Evolutionary conservation across 2,888 invertebrate genomes (phyloP), one percentile per base, ranked within the genome.

Genomic region (Brassicogethes aeneus): DNA sequence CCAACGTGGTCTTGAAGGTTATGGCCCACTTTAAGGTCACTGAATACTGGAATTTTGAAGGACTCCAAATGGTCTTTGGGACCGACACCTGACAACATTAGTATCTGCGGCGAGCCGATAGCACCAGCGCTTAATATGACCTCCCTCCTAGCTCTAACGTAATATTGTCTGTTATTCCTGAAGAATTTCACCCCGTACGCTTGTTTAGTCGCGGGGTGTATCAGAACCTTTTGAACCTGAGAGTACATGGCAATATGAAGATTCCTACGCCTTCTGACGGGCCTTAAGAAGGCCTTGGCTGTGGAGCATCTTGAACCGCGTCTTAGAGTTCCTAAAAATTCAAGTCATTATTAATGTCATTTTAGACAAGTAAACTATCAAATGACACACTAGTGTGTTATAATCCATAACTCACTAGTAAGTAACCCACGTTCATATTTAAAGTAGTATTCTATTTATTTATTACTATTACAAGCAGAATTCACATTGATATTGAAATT

Each of bases 1-100:
- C 89, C 90, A 0, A 91, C 85, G 62, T 92, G 91, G 59, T 92
- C 91, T 63, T 92, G 91, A 36, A 92, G 70, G 60, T 91, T 87
- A 54, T 85, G 77, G 2, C 88, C 89, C 0, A 90, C 89, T 55
- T 83, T 82, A 1, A 87, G 64, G 62, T 89, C 80, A 2, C 80
- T 77, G 5, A 88, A 56, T 0, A 89, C 75, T 0, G 85, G 83
- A 36, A 92, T 87, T 3, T 74, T 77, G 46, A 82, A 75, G 42
- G 82, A 76, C 41, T 74, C 68, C 2, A 90, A 68, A 59, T 90
- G 87, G 10, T 85, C 83, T 2, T 75, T 75, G 0, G 88, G 89
- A 0, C 90, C 90, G 46, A 15, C 14, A 13, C 23, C 95, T 39
- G 90, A 91, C 5, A 95, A 62, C 91, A 94, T 90, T 49, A 96